Evolutionary conservation across 1,140 invertebrate species (phyloP), one percentile per base, ranked within the genome.

Genomic region (Tetragonula clypearis): DNA sequence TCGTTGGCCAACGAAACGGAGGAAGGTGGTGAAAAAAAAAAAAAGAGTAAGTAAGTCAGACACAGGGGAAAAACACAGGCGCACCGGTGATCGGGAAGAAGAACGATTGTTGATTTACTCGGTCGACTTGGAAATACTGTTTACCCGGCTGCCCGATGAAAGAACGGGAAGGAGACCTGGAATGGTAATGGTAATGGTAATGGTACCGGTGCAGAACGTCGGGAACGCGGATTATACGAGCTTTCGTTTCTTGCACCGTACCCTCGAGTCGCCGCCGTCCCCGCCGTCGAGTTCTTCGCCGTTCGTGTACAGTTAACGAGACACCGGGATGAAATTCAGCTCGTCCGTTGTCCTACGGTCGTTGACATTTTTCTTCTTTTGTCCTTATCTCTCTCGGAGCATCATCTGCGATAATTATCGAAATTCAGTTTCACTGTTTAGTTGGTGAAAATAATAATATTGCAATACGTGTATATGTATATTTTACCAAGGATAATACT

Each of bases 251-350:
- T 92, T 92, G 88, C 87, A 21, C n/a, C 86, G 80, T 82, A 83
- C 55, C 76, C 66, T 80, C 62, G 41, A 41, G 41, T 49, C 41
- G 41, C 41, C 8, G 68, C 72, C 72, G 65, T 86, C 71, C 41
- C 75, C 80, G 84, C 77, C 87, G 56, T 87, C 85, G 72, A 72
- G 71, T 85, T 82, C 79, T 84, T 82, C 76, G 66, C 56, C 77
- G 84, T 72, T 72, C 58, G 77, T 91, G 89, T 92, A 92, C 91
- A 92, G 91, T 92, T 92, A 92, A 92, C 84, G 86, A 88, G 84
- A 88, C 84, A 60, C 41, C 62, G 73, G 23, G 83, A 91, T 89
- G 76, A 91, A 92, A 92, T 92, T 88, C 87, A 92, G 79, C 69
- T 66, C 66, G 56, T 75, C 84, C 83, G 87, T 91, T 90, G 82